Conservation (phyloP, 2,888 invertebrate genomes). For the Shargacucullia verbasci region DNA sequence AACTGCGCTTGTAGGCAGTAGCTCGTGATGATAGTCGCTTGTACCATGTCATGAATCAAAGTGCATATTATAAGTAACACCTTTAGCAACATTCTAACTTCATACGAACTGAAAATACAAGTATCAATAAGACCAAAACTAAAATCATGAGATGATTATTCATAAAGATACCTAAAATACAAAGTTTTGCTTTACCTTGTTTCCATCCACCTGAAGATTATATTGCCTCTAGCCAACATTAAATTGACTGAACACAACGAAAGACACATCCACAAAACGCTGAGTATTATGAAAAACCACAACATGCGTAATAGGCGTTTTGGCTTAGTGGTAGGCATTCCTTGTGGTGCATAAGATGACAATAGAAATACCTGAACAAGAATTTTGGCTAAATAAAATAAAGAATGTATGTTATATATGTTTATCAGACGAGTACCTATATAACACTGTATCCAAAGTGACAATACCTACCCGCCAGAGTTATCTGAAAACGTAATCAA, state of each 20-base stretch:
- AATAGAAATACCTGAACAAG: constrained; percentile 91
- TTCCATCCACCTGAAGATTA: constrained; percentile 91
- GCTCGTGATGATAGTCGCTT: constrained; percentile 94
- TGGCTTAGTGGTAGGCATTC: constrained; percentile 90
- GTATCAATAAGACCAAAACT: neutral
- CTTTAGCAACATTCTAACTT: constrained; percentile 86
- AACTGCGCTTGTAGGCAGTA: constrained; percentile 95
- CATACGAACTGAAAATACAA: constrained; percentile 79
- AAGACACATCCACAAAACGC: constrained; percentile 92
- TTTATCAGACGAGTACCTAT: too few relatives aligned
- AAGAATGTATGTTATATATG: neutral
- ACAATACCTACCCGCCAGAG: too few relatives aligned
- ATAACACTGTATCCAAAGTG: too few relatives aligned
- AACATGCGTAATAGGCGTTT: constrained; percentile 91
- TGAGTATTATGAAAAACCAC: constrained; percentile 92
- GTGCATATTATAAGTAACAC: constrained; percentile 91
- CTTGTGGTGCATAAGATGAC: constrained; percentile 91
- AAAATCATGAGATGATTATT: neutral
- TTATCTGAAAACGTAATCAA: too few relatives aligned
- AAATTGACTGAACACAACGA: constrained; percentile 91
- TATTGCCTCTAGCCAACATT: constrained; percentile 90
- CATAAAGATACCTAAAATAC: neutral
- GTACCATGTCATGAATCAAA: constrained; percentile 94
- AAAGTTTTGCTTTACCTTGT: constrained; percentile 78
- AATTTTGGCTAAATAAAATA: constrained; percentile 1